Percentiles rank a stretch among this genome's conserved stretches.
Evolutionary conservation across 1,140 invertebrate genomes (phyloP).

Genomic region (Neodiprion pinetum): DNA sequence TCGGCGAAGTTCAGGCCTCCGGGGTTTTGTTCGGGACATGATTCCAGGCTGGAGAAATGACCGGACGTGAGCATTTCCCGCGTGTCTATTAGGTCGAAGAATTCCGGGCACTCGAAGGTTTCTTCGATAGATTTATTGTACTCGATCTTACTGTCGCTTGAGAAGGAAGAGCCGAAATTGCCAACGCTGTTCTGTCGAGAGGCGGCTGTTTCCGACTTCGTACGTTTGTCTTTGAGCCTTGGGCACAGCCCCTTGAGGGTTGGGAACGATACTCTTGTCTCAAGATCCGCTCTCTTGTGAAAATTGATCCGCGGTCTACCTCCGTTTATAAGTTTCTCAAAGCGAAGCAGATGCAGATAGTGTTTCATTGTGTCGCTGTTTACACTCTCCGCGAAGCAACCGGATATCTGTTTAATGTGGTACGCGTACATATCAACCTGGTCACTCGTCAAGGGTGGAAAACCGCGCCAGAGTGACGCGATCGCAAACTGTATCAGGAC

Average conservation of each 20-base stretch:
- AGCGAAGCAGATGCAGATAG: conserved; percentile 33
- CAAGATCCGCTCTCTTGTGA: not conserved
- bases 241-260: not conserved
- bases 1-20: conserved; percentile 28
- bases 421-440: conserved; percentile 23
- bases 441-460: not conserved
- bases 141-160: conserved; percentile 23
- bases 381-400: conserved; percentile 22
- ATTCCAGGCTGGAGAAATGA: conserved; percentile 13
- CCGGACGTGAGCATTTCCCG: conserved; percentile 26
- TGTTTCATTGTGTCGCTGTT: conserved; percentile 22
- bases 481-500: conserved; percentile 24
- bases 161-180: not conserved
- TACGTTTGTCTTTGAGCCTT: not conserved
- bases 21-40: not conserved
- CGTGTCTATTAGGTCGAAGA: conserved; percentile 26
- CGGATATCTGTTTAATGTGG: conserved; percentile 24
- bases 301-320: not conserved
- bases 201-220: not conserved
- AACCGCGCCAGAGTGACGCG: not conserved
- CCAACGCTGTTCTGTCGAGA: not conserved
- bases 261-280: conserved; percentile 8
- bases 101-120: conserved; percentile 17
- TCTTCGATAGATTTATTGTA: conserved; percentile 16
- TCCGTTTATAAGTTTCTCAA: conserved; percentile 34